Evolutionary conservation across 1,140 invertebrate genomes (phyloP), one percentile per base, ranked within the genome.

Genomic region (Drosophila punjabiensis): DNA sequence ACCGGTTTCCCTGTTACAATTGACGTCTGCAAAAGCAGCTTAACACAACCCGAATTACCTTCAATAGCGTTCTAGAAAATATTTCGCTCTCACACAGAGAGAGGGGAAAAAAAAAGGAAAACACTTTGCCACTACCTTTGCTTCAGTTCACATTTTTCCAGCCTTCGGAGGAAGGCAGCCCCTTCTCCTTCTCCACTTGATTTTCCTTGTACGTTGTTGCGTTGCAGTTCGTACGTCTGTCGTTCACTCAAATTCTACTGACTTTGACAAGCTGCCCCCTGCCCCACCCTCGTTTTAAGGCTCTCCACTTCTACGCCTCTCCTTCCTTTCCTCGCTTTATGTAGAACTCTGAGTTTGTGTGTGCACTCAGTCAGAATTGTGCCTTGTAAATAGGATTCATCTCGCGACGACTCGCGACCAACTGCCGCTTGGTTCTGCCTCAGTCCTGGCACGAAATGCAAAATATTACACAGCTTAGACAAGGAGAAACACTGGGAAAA

Each of bases 311-410:
- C 16, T 0, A 5, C 9, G 13, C 45, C 33, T 13, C 28, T 43
- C 4, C 33, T 6, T 20, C 16, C 37, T 9, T 10, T 48, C 20
- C 50, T 28, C 28, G 13, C 33, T 55, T 37, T 35, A 24, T 47
- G 20, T 28, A 37, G 63, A 47, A 55, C 68, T 35, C 16, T 11
- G 30, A 41, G 47, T 37, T 43, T 50, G 52, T 60, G 52, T 69
- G 78, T 74, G 67, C 78, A 82, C 61, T 85, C 82, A 79, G 79
- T 74, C 81, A 89, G 50, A 79, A 86, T 88, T 89, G 75, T 89
- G 85, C 75, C 81, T 89, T 66, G 81, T 85, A 88, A 88, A 88
- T 88, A 85, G 85, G 86, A 88, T 88, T 88, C 84, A 88, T 85
- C 85, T 88, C 65, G 86, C 74, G 53, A 68, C 85, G 53, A 74